Percentiles rank a stretch among this genome's conserved stretches.
These are phyloP conservation scores for Cryptotermes secundus DNA, from an alignment of 1,140 invertebrate species.

Conservation along the genomic window DNA sequence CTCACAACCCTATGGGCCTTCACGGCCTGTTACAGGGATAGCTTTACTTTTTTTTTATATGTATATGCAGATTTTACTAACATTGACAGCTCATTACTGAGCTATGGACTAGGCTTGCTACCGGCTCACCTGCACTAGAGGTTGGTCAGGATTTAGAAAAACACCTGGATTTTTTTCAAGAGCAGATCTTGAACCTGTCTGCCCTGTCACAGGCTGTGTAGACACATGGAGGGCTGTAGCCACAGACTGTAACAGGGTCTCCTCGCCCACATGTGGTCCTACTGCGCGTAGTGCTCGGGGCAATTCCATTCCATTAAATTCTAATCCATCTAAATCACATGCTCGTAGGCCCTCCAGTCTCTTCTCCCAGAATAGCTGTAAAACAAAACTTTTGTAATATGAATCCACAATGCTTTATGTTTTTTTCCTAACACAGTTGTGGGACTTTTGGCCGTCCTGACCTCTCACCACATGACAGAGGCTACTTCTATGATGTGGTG, in stretches of 20 bases:
- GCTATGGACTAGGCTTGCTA: neutral
- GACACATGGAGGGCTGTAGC: constrained; percentile 83
- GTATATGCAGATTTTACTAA: too few species aligned
- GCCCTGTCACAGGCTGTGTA: constrained; percentile 83
- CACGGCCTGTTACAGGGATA: too few species aligned
- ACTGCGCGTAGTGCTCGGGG: constrained; percentile 86
- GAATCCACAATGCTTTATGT: neutral
- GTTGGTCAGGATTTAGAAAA: constrained; percentile 95
- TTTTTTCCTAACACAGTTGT: too few species aligned
- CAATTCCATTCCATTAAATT: constrained; percentile 79
- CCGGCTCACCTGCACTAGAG: constrained; percentile 76
- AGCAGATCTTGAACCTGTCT: constrained; percentile 78
- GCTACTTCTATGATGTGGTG: too few species aligned
- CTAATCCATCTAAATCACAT: constrained; percentile 78
- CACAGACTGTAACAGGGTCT: constrained; percentile 88
- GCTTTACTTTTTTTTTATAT: too few species aligned
- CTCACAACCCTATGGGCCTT: too few species aligned
- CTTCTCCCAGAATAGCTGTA: constrained; percentile 95
- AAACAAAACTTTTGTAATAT: constrained; percentile 36
- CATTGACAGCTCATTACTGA: neutral
- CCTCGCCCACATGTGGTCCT: constrained; percentile 87
- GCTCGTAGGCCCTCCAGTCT: constrained; percentile 87
- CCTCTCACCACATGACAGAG: too few species aligned
- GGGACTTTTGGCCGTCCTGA: too few species aligned
- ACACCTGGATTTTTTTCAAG: constrained; percentile 93